These are phyloP conservation scores for Drosophila siamana DNA, from an alignment of 2,888 invertebrate genomes.

Conservation along the genomic window DNA sequence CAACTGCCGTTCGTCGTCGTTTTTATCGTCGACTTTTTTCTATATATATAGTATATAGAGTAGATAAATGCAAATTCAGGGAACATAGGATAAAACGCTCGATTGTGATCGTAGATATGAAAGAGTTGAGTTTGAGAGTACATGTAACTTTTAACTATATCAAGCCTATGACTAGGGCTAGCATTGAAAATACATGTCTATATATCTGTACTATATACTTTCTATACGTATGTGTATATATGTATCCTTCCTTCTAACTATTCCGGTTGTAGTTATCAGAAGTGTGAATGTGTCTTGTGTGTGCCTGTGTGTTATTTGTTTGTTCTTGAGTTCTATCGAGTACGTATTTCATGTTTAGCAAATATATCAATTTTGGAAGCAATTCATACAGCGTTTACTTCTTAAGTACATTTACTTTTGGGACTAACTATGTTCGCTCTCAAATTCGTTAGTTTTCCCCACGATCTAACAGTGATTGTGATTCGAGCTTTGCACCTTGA, in stretches of 20 bases:
- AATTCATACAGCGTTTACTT: conserved; percentile 61
- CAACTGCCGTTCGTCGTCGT: conserved; percentile 64
- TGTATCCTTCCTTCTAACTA: conserved; percentile 57
- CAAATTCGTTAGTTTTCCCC: conserved; percentile 42
- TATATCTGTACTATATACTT: conserved; percentile 28
- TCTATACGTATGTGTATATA: conserved; percentile 1
- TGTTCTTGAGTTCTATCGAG: conserved; percentile 49
- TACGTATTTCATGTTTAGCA: conserved; percentile 57
- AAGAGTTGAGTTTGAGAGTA: conserved; percentile 60
- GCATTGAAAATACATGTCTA: conserved; percentile 48
- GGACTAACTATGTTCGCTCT: conserved; percentile 28
- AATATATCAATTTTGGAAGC: conserved; percentile 46
- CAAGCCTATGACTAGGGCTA: conserved; percentile 77
- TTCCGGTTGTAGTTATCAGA: conserved; percentile 35
- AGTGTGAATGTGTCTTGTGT: conserved; percentile 40
- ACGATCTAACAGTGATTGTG: conserved; percentile 23
- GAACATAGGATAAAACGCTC: conserved; percentile 66
- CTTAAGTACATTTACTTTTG: conserved; percentile 58
- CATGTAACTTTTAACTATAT: conserved; percentile 37
- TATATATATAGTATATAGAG: conserved; percentile 22
- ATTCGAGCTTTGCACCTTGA: conserved; percentile 56
- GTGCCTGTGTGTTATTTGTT: conserved; percentile 40
- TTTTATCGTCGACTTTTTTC: neutral
- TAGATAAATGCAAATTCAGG: conserved; percentile 54
- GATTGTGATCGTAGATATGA: conserved; percentile 80